A percentile compares a stretch with the other conserved stretches of the same genome.
Evolutionary conservation across 1,140 invertebrate genomes (phyloP).

Genomic region (Drosophila grimshawi): DNA sequence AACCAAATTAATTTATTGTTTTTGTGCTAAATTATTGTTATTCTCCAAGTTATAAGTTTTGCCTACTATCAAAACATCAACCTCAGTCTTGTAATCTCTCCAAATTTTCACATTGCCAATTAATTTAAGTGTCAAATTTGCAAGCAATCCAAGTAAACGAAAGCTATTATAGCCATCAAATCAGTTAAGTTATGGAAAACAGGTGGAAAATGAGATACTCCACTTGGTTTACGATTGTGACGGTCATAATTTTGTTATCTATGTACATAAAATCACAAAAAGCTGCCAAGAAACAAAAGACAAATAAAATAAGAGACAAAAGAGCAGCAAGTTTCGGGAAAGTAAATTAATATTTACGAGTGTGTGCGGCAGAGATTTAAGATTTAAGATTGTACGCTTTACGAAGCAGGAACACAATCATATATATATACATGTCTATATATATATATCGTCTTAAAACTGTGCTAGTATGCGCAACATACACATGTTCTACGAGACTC

Average conservation of each 20-base stretch:
- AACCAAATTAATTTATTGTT: neutral
- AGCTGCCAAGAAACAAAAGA: slow-evolving; percentile 36
- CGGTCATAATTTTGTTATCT: slow-evolving; percentile 45
- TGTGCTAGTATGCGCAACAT: slow-evolving; percentile 18
- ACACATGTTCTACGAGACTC: slow-evolving; percentile 14
- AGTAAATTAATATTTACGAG: slow-evolving; percentile 81
- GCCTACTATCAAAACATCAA: neutral
- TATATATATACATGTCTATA: neutral
- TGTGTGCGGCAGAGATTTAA: slow-evolving; percentile 41
- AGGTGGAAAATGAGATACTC: slow-evolving; percentile 28
- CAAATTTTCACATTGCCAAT: slow-evolving; percentile 3
- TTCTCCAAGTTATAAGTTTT: neutral
- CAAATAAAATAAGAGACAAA: slow-evolving; percentile 49
- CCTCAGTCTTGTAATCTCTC: neutral
- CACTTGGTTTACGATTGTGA: slow-evolving; percentile 34
- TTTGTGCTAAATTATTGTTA: neutral
- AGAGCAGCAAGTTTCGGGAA: slow-evolving; percentile 46
- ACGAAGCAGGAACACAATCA: slow-evolving; percentile 46
- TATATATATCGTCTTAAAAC: neutral
- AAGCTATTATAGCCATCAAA: slow-evolving; percentile 1
- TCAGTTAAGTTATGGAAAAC: neutral
- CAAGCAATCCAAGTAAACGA: slow-evolving; percentile 7
- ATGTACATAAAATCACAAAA: slow-evolving; percentile 16
- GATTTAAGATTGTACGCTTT: slow-evolving; percentile 68
- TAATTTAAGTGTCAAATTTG: slow-evolving; percentile 25